phyloP scores from a whole-genome alignment of 2,113 vertebrate species.

The Odontophorus gujanensis region DNA sequence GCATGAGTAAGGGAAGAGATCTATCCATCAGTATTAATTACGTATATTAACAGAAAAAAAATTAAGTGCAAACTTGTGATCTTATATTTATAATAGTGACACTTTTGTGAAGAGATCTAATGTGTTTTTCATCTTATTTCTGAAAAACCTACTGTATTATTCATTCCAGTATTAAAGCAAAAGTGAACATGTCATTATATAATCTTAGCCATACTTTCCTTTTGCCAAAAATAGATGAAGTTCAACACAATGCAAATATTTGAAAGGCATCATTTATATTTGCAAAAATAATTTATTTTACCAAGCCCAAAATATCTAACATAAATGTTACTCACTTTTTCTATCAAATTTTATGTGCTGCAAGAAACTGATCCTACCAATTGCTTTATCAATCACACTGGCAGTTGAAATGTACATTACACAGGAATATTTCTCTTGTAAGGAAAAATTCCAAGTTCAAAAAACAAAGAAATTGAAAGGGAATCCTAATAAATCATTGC shows the following conservation, averaged over 20 bases:
- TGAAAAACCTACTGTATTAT: background rate
- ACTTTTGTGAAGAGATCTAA: background rate
- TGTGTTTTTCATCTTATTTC: background rate
- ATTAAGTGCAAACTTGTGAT: background rate
- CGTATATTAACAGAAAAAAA: background rate
- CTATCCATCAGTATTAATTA: background rate
- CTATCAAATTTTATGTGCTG: background rate
- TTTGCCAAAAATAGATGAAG: background rate
- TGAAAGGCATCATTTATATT: conserved; percentile 2
- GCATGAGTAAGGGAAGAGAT: background rate
- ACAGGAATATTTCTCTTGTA: background rate
- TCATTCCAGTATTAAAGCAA: background rate
- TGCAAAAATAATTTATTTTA: background rate
- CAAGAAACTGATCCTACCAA: conserved; percentile 19
- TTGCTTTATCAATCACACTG: background rate
- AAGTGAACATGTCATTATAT: background rate
- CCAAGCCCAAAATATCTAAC: background rate
- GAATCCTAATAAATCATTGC: background rate
- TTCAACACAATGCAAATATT: background rate
- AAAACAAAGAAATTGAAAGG: background rate
- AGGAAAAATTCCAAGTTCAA: background rate
- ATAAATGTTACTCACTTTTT: background rate
- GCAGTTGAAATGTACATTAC: background rate
- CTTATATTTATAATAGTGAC: background rate
- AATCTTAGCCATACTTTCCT: background rate